Percentiles rank a stretch among this genome's conserved stretches.
Evolutionary conservation across 2,113 vertebrate species (phyloP).

Genomic region (Catharus bicknelli): DNA sequence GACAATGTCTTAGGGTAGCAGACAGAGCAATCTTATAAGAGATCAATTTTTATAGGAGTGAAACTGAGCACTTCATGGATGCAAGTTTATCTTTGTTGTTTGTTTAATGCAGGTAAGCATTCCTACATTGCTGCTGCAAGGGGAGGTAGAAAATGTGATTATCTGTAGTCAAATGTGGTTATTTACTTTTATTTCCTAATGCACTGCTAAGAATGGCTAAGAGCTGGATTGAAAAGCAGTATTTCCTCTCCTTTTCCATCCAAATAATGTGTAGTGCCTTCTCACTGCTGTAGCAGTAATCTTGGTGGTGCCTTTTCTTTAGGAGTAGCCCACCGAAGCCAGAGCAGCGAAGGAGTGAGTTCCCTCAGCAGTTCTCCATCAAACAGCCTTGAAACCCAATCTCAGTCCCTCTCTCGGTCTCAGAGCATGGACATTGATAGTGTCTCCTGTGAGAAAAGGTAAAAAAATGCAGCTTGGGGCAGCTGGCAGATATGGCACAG

Average conservation of each 20-base stretch:
- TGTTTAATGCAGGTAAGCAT: not conserved
- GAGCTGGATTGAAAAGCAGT: not conserved
- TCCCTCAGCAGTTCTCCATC: constrained; percentile 98
- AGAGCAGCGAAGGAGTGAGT: constrained; percentile 98
- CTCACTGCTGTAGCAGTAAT: not conserved
- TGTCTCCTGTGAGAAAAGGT: constrained; percentile 98
- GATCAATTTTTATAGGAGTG: not conserved
- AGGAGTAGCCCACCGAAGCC: constrained; percentile 95
- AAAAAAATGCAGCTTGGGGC: constrained; percentile 2
- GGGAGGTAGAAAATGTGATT: not conserved
- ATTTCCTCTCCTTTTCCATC: not conserved
- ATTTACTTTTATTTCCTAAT: not conserved
- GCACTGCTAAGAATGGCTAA: not conserved
- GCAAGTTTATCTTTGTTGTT: not conserved
- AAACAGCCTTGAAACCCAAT: constrained; percentile 97
- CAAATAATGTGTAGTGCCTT: not conserved
- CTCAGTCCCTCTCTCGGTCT: constrained; percentile 95
- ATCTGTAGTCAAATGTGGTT: not conserved
- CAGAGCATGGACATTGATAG: constrained; percentile 99
- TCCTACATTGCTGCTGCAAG: not conserved
- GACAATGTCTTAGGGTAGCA: not conserved
- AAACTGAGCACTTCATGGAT: not conserved
- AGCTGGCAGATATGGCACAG: not conserved
- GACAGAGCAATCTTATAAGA: not conserved
- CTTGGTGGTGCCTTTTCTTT: constrained; percentile 35